Percentiles rank a stretch among this genome's conserved stretches.
Conservation (phyloP, 2,797 vertebrate species). For the Apogon talboti region DNA sequence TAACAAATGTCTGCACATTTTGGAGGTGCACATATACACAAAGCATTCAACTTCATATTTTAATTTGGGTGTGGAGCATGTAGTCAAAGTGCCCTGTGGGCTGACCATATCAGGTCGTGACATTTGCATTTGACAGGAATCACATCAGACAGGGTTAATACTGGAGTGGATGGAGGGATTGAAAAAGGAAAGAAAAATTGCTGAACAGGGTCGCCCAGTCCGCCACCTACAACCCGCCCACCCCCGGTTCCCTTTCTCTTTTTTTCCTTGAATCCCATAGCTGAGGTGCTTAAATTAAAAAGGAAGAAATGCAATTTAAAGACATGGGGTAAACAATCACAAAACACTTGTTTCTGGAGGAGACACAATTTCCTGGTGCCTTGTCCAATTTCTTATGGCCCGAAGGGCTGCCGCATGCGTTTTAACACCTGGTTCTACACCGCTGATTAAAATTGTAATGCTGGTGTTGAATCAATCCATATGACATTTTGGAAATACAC, state of each 20-base stretch:
- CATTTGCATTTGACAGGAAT: slow-evolving; percentile 86
- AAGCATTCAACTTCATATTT: slow-evolving; percentile 82
- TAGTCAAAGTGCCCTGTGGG: slow-evolving; percentile 82
- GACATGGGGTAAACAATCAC: slow-evolving; percentile 90
- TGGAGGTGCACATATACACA: slow-evolving; percentile 61
- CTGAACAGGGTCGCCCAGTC: slow-evolving; percentile 66
- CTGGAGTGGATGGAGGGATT: slow-evolving; percentile 80
- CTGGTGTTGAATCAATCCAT: slow-evolving; percentile 87
- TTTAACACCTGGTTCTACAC: slow-evolving; percentile 89
- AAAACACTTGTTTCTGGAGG: slow-evolving; percentile 85
- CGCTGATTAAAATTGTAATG: slow-evolving; percentile 91
- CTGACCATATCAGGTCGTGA: slow-evolving; percentile 86
- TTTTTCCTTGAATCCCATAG: slow-evolving; percentile 74
- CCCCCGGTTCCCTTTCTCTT: slow-evolving; percentile 54
- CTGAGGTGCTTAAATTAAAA: slow-evolving; percentile 87
- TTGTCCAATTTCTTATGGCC: slow-evolving; percentile 90
- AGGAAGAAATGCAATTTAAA: slow-evolving; percentile 94
- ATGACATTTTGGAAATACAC: slow-evolving; percentile 89
- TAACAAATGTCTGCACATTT: slow-evolving; percentile 20
- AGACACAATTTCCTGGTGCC: slow-evolving; percentile 88
- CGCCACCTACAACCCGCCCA: slow-evolving; percentile 27
- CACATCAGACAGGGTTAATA: slow-evolving; percentile 86
- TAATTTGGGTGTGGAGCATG: slow-evolving; percentile 89
- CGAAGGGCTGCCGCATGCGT: slow-evolving; percentile 81
- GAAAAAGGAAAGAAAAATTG: slow-evolving; percentile 42